These are phyloP conservation scores for Cladorhizidae sp. DNA, from an alignment of 37 sponge, comb jelly and placozoan genomes.

Conservation along the genomic window DNA sequence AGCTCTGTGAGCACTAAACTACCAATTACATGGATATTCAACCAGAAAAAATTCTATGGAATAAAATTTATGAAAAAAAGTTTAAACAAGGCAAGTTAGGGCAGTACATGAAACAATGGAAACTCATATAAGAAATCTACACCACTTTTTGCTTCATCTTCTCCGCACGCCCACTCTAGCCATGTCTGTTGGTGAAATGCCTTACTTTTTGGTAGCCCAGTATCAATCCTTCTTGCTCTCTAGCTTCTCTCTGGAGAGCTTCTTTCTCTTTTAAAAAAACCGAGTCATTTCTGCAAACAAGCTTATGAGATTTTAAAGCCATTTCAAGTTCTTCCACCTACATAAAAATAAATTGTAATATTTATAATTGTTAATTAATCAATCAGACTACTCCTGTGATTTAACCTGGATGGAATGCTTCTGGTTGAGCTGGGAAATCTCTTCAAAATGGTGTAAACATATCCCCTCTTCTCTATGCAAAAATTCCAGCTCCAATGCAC, in stretches of 20 bases:
- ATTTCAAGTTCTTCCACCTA: conserved; percentile 26
- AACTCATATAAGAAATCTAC: no score
- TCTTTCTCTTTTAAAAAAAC: conserved; percentile 36
- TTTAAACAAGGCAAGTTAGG: no score
- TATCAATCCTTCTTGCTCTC: conserved; percentile 67
- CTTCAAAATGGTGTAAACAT: conserved; percentile 4
- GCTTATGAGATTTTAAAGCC: background rate
- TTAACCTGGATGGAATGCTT: conserved; percentile 33
- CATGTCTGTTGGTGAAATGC: no score
- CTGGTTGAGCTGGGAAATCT: conserved; percentile 21
- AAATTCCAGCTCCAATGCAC: background rate
- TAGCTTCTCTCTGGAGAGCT: conserved; percentile 34
- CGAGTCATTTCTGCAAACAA: background rate
- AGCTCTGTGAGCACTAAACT: no score
- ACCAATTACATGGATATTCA: background rate
- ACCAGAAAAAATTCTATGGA: no score
- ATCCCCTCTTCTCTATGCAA: conserved; percentile 25
- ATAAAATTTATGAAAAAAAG: no score
- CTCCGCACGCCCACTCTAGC: no score
- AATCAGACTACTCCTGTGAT: no score
- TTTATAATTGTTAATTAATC: background rate
- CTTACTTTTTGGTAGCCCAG: conserved; percentile 75
- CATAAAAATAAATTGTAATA: background rate
- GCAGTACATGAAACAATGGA: no score
- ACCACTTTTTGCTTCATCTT: no score